Conservation (phyloP, 2,797 vertebrate genomes). For the Sebastes umbrosus region DNA sequence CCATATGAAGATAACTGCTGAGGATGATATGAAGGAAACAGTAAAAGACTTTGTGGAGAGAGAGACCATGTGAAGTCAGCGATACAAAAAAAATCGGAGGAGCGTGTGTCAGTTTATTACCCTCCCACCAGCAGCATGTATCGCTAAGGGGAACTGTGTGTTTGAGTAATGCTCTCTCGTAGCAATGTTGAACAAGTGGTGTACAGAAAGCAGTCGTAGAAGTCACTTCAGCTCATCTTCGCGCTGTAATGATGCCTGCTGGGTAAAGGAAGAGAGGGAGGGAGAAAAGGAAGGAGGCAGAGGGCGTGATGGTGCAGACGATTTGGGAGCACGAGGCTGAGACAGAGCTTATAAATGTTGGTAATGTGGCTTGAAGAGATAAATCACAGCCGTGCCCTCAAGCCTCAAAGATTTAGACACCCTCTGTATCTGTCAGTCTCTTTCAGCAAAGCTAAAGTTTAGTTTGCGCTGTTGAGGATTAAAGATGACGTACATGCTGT, state of each 20-base stretch:
- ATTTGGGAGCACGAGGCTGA: conserved; percentile 14
- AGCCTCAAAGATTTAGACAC: conserved; percentile 3
- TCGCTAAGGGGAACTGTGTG: not conserved
- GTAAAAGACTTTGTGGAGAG: not conserved
- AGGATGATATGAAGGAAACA: not conserved
- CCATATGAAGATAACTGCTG: not conserved
- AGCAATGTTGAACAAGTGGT: conserved; percentile 7
- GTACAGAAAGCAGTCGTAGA: not conserved
- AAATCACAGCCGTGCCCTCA: not conserved
- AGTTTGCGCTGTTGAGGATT: not conserved
- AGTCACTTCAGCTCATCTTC: conserved; percentile 17
- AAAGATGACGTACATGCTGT: not conserved
- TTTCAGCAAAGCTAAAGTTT: conserved; percentile 6
- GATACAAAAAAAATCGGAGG: not conserved
- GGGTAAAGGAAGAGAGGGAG: not conserved
- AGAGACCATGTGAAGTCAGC: not conserved
- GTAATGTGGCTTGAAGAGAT: conserved; percentile 44
- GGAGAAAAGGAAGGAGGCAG: not conserved
- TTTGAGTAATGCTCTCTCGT: conserved; percentile 3
- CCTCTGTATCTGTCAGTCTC: not conserved
- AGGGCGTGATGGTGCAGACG: not conserved
- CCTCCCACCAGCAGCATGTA: not conserved
- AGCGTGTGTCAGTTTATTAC: not conserved
- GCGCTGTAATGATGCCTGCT: conserved; percentile 29
- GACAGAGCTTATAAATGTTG: conserved; percentile 17